Evolutionary conservation across 1,140 invertebrate genomes (phyloP).

Genomic region (Drosophila punjabiensis): DNA sequence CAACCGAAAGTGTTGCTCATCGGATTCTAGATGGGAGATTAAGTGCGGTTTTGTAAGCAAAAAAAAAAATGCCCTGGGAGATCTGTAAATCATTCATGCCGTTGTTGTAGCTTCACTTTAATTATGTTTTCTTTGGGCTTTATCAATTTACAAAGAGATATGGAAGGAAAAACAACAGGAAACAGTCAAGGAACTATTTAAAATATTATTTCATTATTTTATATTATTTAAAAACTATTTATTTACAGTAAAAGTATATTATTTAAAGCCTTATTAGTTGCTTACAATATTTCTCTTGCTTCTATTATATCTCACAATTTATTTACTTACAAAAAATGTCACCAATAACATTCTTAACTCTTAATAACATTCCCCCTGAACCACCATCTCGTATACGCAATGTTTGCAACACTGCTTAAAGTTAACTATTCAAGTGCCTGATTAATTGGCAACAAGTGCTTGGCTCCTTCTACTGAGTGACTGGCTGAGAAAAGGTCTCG

Average conservation of each 20-base stretch:
- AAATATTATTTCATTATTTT: too few species aligned
- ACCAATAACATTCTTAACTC: not conserved
- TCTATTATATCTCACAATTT: not conserved
- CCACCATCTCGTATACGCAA: constrained; percentile 41
- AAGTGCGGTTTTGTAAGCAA: constrained; percentile 24
- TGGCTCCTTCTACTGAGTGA: constrained; percentile 32
- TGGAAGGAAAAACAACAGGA: too few species aligned
- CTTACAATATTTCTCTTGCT: not conserved
- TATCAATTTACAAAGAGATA: not conserved
- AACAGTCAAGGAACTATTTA: not conserved
- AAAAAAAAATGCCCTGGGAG: not conserved
- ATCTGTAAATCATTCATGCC: not conserved
- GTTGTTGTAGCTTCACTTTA: not conserved
- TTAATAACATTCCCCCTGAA: not conserved
- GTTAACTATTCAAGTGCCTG: constrained; percentile 34
- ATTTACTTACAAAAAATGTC: not conserved
- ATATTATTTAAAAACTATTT: not conserved
- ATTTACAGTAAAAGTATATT: not conserved
- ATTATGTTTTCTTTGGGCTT: not conserved
- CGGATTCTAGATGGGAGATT: constrained; percentile 45
- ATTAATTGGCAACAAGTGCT: constrained; percentile 50
- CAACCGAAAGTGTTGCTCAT: constrained; percentile 54
- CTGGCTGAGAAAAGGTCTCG: constrained; percentile 53
- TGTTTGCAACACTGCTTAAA: constrained; percentile 20
- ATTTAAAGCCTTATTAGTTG: not conserved